phyloP scores from a whole-genome alignment of 2,888 invertebrate genomes.

The Thelaira solivaga region DNA sequence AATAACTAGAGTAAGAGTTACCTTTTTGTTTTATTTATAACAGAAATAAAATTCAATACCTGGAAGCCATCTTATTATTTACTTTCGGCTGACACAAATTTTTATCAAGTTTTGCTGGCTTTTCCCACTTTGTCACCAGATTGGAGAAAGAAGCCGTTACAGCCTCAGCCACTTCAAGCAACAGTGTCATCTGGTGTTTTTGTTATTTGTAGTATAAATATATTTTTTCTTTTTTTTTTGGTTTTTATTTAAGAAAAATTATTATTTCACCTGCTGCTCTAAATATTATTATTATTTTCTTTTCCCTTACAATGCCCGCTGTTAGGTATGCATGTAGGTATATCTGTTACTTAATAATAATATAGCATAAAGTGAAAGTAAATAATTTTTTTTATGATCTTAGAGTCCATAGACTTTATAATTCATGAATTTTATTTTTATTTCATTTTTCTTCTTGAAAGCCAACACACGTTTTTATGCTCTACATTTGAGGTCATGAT shows the following conservation, averaged over 20 bases:
- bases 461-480: no score
- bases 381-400: slow-evolving; percentile 48
- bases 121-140: background rate
- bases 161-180: background rate
- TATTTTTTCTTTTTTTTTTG: background rate
- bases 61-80: slow-evolving; percentile 55
- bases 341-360: slow-evolving; percentile 42
- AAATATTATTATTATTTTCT: slow-evolving; percentile 8
- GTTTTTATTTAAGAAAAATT: background rate
- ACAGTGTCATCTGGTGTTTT: slow-evolving; percentile 51
- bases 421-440: background rate
- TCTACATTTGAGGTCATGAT: slow-evolving; percentile 55
- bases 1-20: slow-evolving; percentile 13
- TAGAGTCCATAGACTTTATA: slow-evolving; percentile 4
- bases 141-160: background rate
- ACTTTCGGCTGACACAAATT: slow-evolving; percentile 57
- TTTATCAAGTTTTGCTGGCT: slow-evolving; percentile 32
- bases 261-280: slow-evolving; percentile 39
- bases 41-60: slow-evolving; percentile 56
- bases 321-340: background rate
- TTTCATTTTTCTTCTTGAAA: no score
- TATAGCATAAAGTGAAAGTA: slow-evolving; percentile 33
- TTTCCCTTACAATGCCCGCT: background rate
- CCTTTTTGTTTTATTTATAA: slow-evolving; percentile 46
- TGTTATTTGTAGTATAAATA: slow-evolving; percentile 1